Base-by-base conservation (phyloP, 2,888 invertebrate species). In the Fragum sueziense region DNA sequence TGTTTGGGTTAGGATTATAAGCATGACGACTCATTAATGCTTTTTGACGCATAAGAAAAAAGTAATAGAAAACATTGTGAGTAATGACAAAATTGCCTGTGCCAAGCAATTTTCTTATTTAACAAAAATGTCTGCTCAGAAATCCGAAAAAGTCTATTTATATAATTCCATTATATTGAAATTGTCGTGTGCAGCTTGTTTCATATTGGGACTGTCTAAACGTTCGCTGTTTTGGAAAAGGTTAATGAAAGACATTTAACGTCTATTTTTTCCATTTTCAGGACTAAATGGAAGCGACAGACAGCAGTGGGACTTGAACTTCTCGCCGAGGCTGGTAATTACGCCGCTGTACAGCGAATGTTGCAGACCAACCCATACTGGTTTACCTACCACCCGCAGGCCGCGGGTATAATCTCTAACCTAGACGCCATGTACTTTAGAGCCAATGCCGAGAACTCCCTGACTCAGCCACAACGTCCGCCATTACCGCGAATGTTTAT, bases 271-370 rank as follows among this genome's bases (percentile, higher is more conserved):
- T 61, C 33, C 33, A 17, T 20, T 70, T 92, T 47, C 95, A 97
- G 98, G 94, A 99, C 99, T 93, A 99, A 99, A 95, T 99, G 99
- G 99, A 99, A 99, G 94, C 96, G 99, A 1, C 99, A 99, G 94
- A 98, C 99, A 22, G 98, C 99, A 0, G 99, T 99, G 2, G 99
- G 99, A 0, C 94, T 99, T 88, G 99, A 99, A 93, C 95, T 99
- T 54, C 94, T 99, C 75, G 98, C 98, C 1, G 99, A 99, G 93
- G 98, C 99, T 0, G 98, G 98, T 11, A 99, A 99, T 94, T 98
- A 97, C 94, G 98, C 98, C 0, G 99, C 99, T n/a, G 97, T 99
- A 91, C 99, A 99, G 94, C 95, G 99, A 82, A 95, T 99, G 84
- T 91, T 95, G 22, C 93, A 93, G 79, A 89, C 89, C 31, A 93